Base-by-base conservation (phyloP, 2,888 invertebrate genomes). In the Pelosia muscerda region DNA sequence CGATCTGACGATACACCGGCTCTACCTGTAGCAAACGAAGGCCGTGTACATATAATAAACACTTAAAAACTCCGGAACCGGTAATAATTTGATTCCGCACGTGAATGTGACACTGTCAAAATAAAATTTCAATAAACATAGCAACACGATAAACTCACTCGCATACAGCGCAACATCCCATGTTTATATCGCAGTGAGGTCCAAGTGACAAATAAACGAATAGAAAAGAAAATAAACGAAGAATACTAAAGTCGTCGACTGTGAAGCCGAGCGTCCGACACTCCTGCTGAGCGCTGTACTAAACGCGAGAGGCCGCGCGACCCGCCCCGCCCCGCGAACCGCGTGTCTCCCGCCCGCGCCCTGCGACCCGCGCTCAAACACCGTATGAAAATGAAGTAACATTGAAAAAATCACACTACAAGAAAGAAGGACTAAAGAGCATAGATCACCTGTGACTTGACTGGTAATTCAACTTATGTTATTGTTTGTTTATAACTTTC, bases 221-320 rank as follows among this genome's bases (percentile, higher is more conserved):
- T 93, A 94, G 91, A 94, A 95, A 94, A 94, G 93, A 95, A 95
- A 95, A 94, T 93, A 95, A 95, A 94, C 92, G 94, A 95, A 94
- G 92, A 94, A 95, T 92, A 93, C 90, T 89, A 93, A 95, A 92
- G 89, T 92, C 88, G 93, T 90, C 92, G 93, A 91, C 92, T 89
- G 90, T 88, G 78, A 90, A 94, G 92, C 90, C 95, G 93, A 88
- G 95, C 95, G 95, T 93, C 90, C 95, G 94, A 90, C 94, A 92
- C 95, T 94, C 94, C 90, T 91, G 93, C 93, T 95, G 94, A 94
- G 92, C 94, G 93, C 90, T 93, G 92, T 94, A 95, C 95, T 94
- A 94, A 94, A 92, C 92, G 93, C 90, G 90, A 89, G 89, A 88
- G 89, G 90, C 91, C 91, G 92, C 88, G 92, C 92, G 91, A 88